Base-by-base conservation (phyloP, 2,888 invertebrate species). In the Plebejus anna region DNA sequence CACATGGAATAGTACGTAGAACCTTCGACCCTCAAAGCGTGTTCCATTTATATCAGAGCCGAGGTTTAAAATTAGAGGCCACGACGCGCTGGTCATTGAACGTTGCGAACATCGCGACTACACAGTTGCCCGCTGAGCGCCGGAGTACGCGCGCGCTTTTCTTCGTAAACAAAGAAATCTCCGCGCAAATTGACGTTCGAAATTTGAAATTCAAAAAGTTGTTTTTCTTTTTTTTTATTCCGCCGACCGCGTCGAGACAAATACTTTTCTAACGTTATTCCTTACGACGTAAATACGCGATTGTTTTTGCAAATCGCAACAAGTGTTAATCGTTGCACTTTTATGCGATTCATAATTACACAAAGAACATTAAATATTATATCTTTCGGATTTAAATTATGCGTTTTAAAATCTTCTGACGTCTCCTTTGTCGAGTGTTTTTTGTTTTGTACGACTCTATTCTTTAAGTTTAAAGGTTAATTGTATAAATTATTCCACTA, bases 131-230 rank as follows among this genome's bases (percentile, higher is more conserved):
- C 80, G 80, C 79, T 80, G 78, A 77, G 72, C 76, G 81, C 77
- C 80, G 78, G 57, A 78, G 80, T 79, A 78, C 80, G 81, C 81
- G 78, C 82, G 81, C 80, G 81, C 76, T 79, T 80, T 80, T 81
- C 78, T 81, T 78, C 76, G 77, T 71, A 77, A 81, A 81, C 80
- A 81, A 82, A 82, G 84, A 86, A 84, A 86, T 85, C 86, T 83
- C 79, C 79, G 70, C 32, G 42, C 47, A 9, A 16, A 71, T 71
- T 75, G 71, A 71, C 70, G 70, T 75, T 55, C 51, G 42, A 75
- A 66, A 75, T 73, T 75, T 73, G 51, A 70, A 75, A 70, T 75
- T 75, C 57, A 16, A 36, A 76, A 38, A 28, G 36, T n/a, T 9
- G 13, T 57, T 70, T 70, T 73, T 16, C 42, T 36, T 47, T 2